A percentile compares a stretch with the other conserved stretches of the same genome.
Evolutionary conservation across 2,113 vertebrate genomes (phyloP).

Genomic region (Lampris incognitus): DNA sequence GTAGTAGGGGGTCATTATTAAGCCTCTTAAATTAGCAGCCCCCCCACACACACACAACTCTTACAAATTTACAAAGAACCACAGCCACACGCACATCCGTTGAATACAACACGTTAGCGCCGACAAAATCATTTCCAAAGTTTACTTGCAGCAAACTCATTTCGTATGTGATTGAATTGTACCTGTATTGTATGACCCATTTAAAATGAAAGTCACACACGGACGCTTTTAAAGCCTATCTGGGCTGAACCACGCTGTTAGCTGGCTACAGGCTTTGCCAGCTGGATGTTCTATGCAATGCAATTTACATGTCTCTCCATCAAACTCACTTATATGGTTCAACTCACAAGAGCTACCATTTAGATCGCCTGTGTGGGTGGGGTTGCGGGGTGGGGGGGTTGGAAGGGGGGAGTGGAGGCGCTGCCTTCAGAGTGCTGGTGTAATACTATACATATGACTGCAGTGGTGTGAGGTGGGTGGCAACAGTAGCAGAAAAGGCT

Average conservation of each 20-base stretch:
- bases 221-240: slow-evolving; percentile 61
- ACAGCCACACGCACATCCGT: slow-evolving; percentile 27
- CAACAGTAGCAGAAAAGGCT: slow-evolving; percentile 57
- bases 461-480: slow-evolving; percentile 44
- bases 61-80: slow-evolving; percentile 62
- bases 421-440: slow-evolving; percentile 6
- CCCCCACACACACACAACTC: slow-evolving; percentile 44
- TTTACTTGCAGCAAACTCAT: slow-evolving; percentile 77
- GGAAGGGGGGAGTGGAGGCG: slow-evolving; percentile 17
- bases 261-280: slow-evolving; percentile 58
- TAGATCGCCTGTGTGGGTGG: slow-evolving; percentile 60
- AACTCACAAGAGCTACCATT: slow-evolving; percentile 72
- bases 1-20: slow-evolving; percentile 79
- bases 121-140: slow-evolving; percentile 71
- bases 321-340: slow-evolving; percentile 76
- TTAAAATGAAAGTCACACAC: slow-evolving; percentile 71
- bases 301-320: slow-evolving; percentile 81
- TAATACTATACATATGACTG: slow-evolving; percentile 47
- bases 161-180: slow-evolving; percentile 75
- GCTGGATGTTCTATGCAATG: slow-evolving; percentile 65
- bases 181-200: slow-evolving; percentile 66
- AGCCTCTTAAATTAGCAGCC: slow-evolving; percentile 78
- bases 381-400: too few species aligned
- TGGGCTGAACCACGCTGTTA: slow-evolving; percentile 67
- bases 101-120: slow-evolving; percentile 47